Evolutionary conservation across 2,797 vertebrate species (phyloP).

Genomic region (Pseudochromis fuscus): DNA sequence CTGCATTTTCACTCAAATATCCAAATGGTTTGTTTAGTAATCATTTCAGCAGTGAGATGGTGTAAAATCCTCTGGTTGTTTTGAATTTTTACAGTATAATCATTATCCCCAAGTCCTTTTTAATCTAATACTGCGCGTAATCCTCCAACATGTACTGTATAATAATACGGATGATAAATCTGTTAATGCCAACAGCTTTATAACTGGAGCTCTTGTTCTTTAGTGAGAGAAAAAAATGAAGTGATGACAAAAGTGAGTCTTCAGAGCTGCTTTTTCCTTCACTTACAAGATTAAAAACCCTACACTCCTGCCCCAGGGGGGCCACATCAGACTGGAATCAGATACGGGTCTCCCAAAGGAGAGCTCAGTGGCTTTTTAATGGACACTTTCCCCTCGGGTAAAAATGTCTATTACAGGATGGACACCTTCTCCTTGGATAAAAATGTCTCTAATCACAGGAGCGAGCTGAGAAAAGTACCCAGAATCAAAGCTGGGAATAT

Average conservation of each 20-base stretch:
- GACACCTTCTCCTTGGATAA: constrained; percentile 58
- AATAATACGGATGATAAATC: not conserved
- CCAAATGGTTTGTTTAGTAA: not conserved
- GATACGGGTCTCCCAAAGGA: constrained; percentile 58
- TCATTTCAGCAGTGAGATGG: constrained; percentile 3
- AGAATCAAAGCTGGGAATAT: constrained; percentile 52
- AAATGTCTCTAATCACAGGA: constrained; percentile 53
- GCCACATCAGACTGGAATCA: constrained; percentile 57
- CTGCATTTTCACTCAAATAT: not conserved
- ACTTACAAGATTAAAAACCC: constrained; percentile 57
- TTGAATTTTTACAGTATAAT: not conserved
- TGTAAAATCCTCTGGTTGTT: not conserved
- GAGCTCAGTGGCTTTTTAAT: constrained; percentile 66
- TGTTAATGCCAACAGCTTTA: constrained; percentile 18
- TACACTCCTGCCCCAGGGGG: constrained; percentile 50
- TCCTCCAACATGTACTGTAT: constrained; percentile 1
- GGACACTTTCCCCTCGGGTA: constrained; percentile 61
- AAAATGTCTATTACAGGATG: constrained; percentile 59
- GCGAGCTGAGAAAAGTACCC: constrained; percentile 24
- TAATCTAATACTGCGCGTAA: constrained; percentile 10
- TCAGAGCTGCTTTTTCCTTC: constrained; percentile 25
- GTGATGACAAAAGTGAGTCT: constrained; percentile 33
- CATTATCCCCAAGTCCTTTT: not conserved
- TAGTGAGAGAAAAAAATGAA: constrained; percentile 3
- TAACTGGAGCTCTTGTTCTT: constrained; percentile 33